A percentile compares a stretch with the other conserved stretches of the same genome.
Evolutionary conservation across 2,888 invertebrate genomes (phyloP).

Genomic region (Epiperipatus broadwayi): DNA sequence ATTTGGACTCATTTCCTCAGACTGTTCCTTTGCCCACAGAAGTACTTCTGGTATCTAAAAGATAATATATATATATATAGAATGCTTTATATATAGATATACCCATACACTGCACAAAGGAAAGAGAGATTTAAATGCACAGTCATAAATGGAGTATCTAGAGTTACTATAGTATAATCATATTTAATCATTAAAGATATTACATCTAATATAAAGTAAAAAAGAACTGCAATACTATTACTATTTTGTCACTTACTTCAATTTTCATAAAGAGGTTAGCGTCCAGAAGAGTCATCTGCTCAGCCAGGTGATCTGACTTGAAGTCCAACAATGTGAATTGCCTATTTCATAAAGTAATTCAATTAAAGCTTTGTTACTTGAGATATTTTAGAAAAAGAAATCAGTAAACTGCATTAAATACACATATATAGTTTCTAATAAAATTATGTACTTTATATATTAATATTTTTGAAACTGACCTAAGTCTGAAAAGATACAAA

Average conservation of each 20-base stretch:
- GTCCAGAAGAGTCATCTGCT: constrained; percentile 93
- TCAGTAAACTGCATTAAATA: constrained; percentile 17
- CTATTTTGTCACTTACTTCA: constrained; percentile 41
- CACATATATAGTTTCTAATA: constrained; percentile 1
- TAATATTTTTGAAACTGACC: too few species aligned
- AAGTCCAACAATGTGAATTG: constrained; percentile 59
- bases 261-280: constrained; percentile 86
- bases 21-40: constrained; percentile 92
- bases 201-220: too few species aligned
- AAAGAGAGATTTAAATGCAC: background rate
- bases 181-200: too few species aligned
- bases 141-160: background rate
- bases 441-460: too few species aligned
- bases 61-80: constrained; percentile 11
- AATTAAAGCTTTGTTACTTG: background rate
- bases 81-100: constrained; percentile 1
- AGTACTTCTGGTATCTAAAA: constrained; percentile 69
- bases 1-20: constrained; percentile 89
- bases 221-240: too few species aligned
- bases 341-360: constrained; percentile 19
- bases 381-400: background rate
- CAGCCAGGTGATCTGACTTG: constrained; percentile 83
- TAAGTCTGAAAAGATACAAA: too few species aligned
- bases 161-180: constrained; percentile 1
- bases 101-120: background rate